Conservation (phyloP, 2,797 vertebrate genomes). For the Capromys pilorides region DNA sequence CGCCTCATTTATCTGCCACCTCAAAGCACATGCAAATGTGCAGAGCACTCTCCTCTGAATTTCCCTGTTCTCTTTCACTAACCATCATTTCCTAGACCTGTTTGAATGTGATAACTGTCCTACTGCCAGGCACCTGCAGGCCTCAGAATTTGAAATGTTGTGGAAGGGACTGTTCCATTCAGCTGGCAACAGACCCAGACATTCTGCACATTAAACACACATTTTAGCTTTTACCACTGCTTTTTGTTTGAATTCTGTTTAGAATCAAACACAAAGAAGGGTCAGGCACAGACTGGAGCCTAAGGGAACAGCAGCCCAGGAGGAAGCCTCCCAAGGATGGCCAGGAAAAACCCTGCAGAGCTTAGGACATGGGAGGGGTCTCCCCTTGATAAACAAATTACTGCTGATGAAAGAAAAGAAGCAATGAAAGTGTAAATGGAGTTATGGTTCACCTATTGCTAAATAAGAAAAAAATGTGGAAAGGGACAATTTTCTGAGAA, state of each 20-base stretch:
- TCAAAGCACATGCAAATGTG: not conserved
- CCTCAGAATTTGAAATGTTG: not conserved
- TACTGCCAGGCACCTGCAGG: not conserved
- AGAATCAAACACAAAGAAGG: conserved; percentile 7
- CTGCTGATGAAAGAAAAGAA: not conserved
- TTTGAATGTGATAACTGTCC: not conserved
- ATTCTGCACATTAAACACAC: conserved; percentile 26
- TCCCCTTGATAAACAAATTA: not conserved
- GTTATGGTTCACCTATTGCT: not conserved
- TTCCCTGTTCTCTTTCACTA: not conserved
- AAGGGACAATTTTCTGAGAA: not conserved
- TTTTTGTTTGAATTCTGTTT: conserved; percentile 35
- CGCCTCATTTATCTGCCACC: not conserved
- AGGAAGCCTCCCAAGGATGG: not conserved
- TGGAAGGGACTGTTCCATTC: not conserved
- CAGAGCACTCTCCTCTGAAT: not conserved
- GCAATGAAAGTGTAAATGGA: not conserved
- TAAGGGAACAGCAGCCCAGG: not conserved
- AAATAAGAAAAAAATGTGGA: not conserved
- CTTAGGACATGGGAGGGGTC: not conserved
- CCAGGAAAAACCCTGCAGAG: not conserved
- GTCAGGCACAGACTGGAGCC: not conserved
- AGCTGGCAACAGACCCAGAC: not conserved
- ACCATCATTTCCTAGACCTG: not conserved
- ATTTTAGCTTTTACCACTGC: not conserved